phyloP scores from a whole-genome alignment of 2,113 vertebrate genomes.

The Stigmatopora argus region DNA sequence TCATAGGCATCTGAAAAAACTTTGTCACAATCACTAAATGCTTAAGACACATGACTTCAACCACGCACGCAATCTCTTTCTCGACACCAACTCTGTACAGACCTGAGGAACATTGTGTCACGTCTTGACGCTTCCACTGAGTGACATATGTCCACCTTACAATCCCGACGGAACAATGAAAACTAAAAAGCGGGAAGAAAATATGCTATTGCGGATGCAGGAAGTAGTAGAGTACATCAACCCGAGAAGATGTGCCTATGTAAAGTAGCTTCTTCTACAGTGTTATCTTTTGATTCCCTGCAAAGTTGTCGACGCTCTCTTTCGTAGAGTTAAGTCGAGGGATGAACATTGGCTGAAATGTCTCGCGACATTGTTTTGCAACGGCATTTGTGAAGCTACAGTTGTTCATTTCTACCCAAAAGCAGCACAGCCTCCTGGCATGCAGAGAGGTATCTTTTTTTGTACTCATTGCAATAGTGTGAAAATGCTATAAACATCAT shows the following conservation, averaged over 20 bases:
- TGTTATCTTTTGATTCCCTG: constrained; percentile 54
- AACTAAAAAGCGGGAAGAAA: constrained; percentile 40
- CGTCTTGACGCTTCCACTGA: constrained; percentile 38
- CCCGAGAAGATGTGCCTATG: constrained; percentile 49
- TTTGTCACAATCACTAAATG: constrained; percentile 67
- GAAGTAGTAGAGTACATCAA: constrained; percentile 45
- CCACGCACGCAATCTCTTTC: constrained; percentile 54
- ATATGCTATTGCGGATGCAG: constrained; percentile 50
- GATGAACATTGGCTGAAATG: constrained; percentile 36
- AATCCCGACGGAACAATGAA: constrained; percentile 54
- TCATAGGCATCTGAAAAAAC: constrained; percentile 63
- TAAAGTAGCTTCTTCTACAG: constrained; percentile 52
- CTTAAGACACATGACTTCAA: constrained; percentile 68
- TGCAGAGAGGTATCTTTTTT: constrained; percentile 64
- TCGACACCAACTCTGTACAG: constrained; percentile 59
- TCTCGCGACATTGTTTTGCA: constrained; percentile 53
- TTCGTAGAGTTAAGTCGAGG: constrained; percentile 38
- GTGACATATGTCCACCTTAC: constrained; percentile 53
- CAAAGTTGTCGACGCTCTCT: constrained; percentile 41
- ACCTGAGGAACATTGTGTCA: constrained; percentile 64
- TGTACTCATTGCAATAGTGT: constrained; percentile 64
- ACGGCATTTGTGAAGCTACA: constrained; percentile 65
- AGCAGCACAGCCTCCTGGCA: constrained; percentile 67
- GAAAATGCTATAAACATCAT: constrained; percentile 61
- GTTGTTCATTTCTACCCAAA: constrained; percentile 57